These are phyloP conservation scores for Sitophilus oryzae DNA, from an alignment of 1,140 invertebrate species.

Conservation along the genomic window DNA sequence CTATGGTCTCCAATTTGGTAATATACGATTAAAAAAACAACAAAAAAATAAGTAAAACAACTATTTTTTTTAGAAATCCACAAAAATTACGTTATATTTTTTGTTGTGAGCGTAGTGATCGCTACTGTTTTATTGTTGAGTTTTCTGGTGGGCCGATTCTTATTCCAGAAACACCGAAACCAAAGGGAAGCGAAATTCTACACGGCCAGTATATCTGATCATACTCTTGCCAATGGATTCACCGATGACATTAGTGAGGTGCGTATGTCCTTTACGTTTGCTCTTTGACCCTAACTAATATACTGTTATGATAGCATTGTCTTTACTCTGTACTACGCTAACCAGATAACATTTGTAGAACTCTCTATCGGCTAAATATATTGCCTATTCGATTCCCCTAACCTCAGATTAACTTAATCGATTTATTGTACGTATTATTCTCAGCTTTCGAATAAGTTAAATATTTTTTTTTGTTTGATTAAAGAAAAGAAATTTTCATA, in stretches of 20 bases:
- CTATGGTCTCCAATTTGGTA: not conserved
- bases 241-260: conserved; percentile 60
- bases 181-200: conserved; percentile 51
- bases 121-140: conserved; percentile 62
- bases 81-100: not conserved
- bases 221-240: conserved; percentile 62
- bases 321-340: not conserved
- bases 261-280: not conserved
- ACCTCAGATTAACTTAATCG: too few relatives aligned
- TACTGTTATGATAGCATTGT: not conserved
- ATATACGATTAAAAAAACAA: too few relatives aligned
- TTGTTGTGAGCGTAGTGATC: conserved; percentile 54
- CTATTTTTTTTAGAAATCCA: not conserved
- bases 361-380: not conserved
- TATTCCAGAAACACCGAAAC: conserved; percentile 54
- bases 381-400: not conserved
- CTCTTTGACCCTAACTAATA: not conserved
- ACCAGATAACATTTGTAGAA: not conserved
- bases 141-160: conserved; percentile 59
- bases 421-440: too few relatives aligned
- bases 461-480: too few relatives aligned
- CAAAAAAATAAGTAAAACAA: too few relatives aligned
- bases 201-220: conserved; percentile 48
- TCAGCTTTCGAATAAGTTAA: too few relatives aligned
- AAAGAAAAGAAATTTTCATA: too few relatives aligned